These are phyloP conservation scores for Tridacna gigas DNA, from an alignment of 2,888 invertebrate species.

Conservation along the genomic window DNA sequence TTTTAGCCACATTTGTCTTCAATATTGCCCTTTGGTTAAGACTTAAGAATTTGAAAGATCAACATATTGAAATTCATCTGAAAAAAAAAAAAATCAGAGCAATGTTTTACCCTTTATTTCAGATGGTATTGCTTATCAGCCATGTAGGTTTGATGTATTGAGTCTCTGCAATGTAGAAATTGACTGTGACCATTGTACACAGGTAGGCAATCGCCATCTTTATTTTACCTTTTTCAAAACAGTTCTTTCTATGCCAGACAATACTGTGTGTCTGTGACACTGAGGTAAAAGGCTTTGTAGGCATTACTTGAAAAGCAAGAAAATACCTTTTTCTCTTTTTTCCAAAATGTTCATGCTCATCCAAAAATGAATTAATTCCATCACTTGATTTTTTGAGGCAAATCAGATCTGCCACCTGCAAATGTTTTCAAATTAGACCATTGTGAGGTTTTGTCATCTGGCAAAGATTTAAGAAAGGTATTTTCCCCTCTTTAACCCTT, in stretches of 20 bases:
- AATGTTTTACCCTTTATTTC: neutral
- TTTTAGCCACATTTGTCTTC: too few species aligned
- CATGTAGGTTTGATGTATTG: slow-evolving; percentile 18
- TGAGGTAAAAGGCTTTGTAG: too few species aligned
- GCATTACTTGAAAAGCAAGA: too few species aligned
- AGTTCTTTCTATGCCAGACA: too few species aligned
- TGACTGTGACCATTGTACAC: neutral
- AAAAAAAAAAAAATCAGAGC: neutral
- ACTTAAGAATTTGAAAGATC: too few species aligned
- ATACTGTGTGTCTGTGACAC: too few species aligned
- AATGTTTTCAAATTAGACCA: neutral
- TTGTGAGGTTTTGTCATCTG: neutral
- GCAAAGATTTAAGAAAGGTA: neutral
- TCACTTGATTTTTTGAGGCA: neutral
- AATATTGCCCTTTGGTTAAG: too few species aligned
- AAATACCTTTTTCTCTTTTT: neutral
- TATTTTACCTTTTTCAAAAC: neutral
- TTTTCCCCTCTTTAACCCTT: neutral
- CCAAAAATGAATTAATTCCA: too few species aligned
- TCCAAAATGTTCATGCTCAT: too few species aligned
- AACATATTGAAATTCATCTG: too few species aligned
- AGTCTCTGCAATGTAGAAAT: neutral
- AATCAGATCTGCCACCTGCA: neutral
- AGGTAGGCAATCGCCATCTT: neutral
- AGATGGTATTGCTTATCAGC: neutral